Base-by-base conservation (phyloP, 2,888 invertebrate genomes). In the Buathra laborator region DNA sequence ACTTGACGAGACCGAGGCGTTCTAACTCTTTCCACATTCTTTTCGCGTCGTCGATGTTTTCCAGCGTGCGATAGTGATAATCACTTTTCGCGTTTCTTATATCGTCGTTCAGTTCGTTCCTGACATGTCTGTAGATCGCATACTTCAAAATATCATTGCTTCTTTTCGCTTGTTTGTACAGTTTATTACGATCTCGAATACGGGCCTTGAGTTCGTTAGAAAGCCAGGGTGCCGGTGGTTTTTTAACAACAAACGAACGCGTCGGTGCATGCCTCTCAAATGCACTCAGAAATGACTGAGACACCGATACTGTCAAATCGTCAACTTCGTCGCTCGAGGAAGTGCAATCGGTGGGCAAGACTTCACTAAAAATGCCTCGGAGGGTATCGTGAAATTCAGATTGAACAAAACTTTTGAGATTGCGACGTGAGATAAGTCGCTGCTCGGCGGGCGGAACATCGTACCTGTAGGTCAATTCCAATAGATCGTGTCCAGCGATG, bases 401-500 rank as follows among this genome's bases (percentile, higher is more conserved):
- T 1, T n/a, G n/a, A 16, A 5, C n/a, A 16, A 51, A 51, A 14
- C n/a, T 51, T n/a, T 16, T n/a, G n/a, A 51, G 7, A 14, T 7
- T 14, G 7, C 46, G 6, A 2, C 51, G 14, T 5, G n/a, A 1
- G n/a, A n/a, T 16, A 6, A 51, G 51, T 3, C n/a, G 14, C 4
- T 4, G 14, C 51, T 3, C 51, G 4, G 14, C 5, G 0, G 0
- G 7, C 3, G 2, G 51, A n/a, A 16, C 51, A 6, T 51, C 5
- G 4, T 59, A 70, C 2, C 5, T 1, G 4, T 62, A 76, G 0
- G 12, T 12, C 0, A 81, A 12, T 9, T 68, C 44, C 0, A 81
- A 7, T 0, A 83, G 5, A 37, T 84, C 84, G 2, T 84, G 80
- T 0, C 84, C 80, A 0, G 70, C 70, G 1, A 76, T 81, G 10